Percentiles rank a stretch among this genome's conserved stretches.
phyloP scores from a whole-genome alignment of 2,888 invertebrate species.

The Boloria selene region DNA sequence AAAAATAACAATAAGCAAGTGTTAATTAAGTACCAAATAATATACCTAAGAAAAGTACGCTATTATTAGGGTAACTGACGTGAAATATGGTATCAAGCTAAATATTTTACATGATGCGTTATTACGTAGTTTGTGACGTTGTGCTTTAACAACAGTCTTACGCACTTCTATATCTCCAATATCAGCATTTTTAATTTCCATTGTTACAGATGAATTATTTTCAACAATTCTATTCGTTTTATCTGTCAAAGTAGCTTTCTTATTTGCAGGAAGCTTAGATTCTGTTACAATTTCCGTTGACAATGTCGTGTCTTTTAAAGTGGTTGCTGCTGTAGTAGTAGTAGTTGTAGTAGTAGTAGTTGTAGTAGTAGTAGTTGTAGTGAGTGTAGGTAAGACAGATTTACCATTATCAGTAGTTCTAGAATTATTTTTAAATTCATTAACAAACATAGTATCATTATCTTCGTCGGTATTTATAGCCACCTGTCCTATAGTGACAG shows the following conservation, averaged over 20 bases:
- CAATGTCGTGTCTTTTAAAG: constrained; percentile 10
- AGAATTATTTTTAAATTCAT: constrained; percentile 2
- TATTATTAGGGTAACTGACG: constrained; percentile 20
- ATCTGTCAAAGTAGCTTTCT: constrained; percentile 23
- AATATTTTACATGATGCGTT: constrained; percentile 24
- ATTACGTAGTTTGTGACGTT: constrained; percentile 35
- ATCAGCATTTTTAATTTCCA: constrained; percentile 25
- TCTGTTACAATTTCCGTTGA: constrained; percentile 22
- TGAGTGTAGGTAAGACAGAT: constrained; percentile 10
- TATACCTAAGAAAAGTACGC: constrained; percentile 15
- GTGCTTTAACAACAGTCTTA: constrained; percentile 38
- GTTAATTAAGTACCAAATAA: constrained; percentile 6
- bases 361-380: neutral
- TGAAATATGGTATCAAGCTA: constrained; percentile 16
- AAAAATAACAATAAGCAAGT: neutral
- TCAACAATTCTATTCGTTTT: constrained; percentile 4
- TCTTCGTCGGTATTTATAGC: neutral
- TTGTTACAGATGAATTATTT: constrained; percentile 19
- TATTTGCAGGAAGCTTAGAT: constrained; percentile 11
- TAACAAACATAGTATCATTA: constrained; percentile 2
- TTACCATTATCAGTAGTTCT: constrained; percentile 4
- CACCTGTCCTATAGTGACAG: constrained; percentile 21
- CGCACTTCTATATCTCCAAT: constrained; percentile 23
- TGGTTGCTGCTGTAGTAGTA: constrained; percentile 19
- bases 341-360: constrained; percentile 3